Evolutionary conservation across 2,797 vertebrate species (phyloP), one percentile per base, ranked within the genome.

Genomic region (Lates japonicus): DNA sequence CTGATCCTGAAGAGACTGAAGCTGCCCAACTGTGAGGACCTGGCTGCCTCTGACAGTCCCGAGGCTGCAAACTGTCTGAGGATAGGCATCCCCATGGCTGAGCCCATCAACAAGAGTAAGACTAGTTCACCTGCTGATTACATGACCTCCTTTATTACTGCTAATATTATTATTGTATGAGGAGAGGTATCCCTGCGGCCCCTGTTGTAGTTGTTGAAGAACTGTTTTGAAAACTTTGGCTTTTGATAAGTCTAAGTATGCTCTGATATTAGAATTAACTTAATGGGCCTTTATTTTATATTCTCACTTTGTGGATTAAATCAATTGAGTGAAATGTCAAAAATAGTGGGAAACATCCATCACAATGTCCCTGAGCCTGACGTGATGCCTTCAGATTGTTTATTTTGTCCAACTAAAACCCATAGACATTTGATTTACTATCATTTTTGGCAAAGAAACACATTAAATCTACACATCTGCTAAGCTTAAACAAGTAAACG

Each of bases 51-150:
- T 0, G 97, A 98, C 79, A 99, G 97, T 85, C 98, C 96, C 0
- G 96, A 97, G 83, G 97, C 98, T 0, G 94, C 95, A 22, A 98
- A 95, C 93, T 99, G 98, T 35, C 97, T 99, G 90, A 94, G 98
- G 62, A 99, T 99, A 3, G 98, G 98, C 59, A 99, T 99, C 66
- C 98, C 98, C 0, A 98, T 99, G 96, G 96, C 97, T 0, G 98
- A 99, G 66, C 96, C 98, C 75, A 99, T 99, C 25, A 98, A 98
- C 87, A 99, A 99, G 92, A 98, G 98, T 99, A 88, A 96, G 98
- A 73, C 37, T 1, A 33, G 25, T 54, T 41, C 42, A 11, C 25
- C 8, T n/a, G 29, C n/a, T 48, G n/a, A 33, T 10, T 42, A 6
- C 13, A 7, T 31, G 7, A 25, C 12, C 31, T 39, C n/a, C 16